phyloP scores from a whole-genome alignment of 2,797 vertebrate genomes.

The Centropyge bicolor region DNA sequence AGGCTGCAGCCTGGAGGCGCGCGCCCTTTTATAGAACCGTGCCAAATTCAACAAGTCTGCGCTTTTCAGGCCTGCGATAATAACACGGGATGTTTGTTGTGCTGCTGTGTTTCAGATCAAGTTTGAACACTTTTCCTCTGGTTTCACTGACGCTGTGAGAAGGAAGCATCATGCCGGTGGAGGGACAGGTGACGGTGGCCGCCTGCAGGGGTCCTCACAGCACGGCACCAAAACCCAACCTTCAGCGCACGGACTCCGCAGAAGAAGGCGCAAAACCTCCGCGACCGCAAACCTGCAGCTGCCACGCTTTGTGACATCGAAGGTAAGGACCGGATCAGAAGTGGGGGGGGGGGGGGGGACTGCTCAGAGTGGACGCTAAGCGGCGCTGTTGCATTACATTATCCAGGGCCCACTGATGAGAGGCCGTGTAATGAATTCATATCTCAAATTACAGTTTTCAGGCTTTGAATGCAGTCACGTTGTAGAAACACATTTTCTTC shows the following conservation, averaged over 20 bases:
- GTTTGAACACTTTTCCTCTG: conserved; percentile 87
- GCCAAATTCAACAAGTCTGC: conserved; percentile 65
- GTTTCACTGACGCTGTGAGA: conserved; percentile 84
- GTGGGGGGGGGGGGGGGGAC: neutral
- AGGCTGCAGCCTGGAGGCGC: conserved; percentile 14
- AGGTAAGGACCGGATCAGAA: conserved; percentile 67
- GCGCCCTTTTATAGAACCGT: conserved; percentile 25
- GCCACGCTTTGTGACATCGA: conserved; percentile 79
- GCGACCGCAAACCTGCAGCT: conserved; percentile 70
- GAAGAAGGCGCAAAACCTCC: conserved; percentile 72
- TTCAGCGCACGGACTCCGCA: conserved; percentile 62
- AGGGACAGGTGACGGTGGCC: conserved; percentile 62
- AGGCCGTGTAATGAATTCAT: conserved; percentile 80
- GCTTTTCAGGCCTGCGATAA: neutral
- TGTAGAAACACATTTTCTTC: conserved; percentile 85
- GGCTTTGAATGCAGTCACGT: conserved; percentile 86
- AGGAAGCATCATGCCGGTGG: conserved; percentile 74
- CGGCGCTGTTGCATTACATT: conserved; percentile 79
- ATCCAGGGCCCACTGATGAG: conserved; percentile 56
- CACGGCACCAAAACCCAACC: conserved; percentile 54
- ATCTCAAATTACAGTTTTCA: conserved; percentile 82
- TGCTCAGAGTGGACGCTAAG: conserved; percentile 57
- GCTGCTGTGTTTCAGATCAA: conserved; percentile 81
- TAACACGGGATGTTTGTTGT: neutral
- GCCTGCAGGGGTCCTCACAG: conserved; percentile 56